These are phyloP conservation scores for Bellardia bayeri DNA, from an alignment of 2,888 invertebrate genomes.

Conservation along the genomic window DNA sequence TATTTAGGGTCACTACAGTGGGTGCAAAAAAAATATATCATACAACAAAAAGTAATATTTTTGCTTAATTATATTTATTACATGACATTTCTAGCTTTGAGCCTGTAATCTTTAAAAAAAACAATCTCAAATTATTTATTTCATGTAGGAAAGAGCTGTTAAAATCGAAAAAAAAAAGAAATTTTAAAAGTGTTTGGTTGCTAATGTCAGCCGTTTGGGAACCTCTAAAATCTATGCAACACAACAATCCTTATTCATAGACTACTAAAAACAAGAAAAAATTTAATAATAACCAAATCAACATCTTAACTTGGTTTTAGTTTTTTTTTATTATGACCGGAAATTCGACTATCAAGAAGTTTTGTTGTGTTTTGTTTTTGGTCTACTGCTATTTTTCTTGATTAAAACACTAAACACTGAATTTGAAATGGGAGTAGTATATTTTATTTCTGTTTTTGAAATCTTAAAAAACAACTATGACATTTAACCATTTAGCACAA, in stretches of 20 bases:
- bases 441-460: neutral
- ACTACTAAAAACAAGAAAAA: slow-evolving; percentile 7
- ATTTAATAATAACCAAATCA: slow-evolving; percentile 41
- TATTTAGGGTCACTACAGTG: too few species aligned
- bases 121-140: too few species aligned
- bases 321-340: slow-evolving; percentile 42
- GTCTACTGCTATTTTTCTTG: neutral
- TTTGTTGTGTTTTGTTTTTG: neutral
- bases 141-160: too few species aligned
- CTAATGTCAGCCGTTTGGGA: neutral
- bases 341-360: slow-evolving; percentile 34
- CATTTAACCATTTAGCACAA: slow-evolving; percentile 32
- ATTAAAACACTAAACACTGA: neutral
- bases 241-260: neutral
- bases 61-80: too few species aligned
- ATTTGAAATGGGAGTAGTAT: neutral
- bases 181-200: neutral
- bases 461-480: slow-evolving; percentile 2
- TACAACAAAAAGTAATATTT: too few species aligned
- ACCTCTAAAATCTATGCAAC: neutral
- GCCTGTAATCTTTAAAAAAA: too few species aligned
- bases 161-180: too few species aligned
- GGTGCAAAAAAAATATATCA: too few species aligned
- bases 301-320: slow-evolving; percentile 53
- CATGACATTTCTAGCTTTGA: too few species aligned